Base-by-base conservation (phyloP, 1,140 invertebrate species). In the Cotesia glomerata region DNA sequence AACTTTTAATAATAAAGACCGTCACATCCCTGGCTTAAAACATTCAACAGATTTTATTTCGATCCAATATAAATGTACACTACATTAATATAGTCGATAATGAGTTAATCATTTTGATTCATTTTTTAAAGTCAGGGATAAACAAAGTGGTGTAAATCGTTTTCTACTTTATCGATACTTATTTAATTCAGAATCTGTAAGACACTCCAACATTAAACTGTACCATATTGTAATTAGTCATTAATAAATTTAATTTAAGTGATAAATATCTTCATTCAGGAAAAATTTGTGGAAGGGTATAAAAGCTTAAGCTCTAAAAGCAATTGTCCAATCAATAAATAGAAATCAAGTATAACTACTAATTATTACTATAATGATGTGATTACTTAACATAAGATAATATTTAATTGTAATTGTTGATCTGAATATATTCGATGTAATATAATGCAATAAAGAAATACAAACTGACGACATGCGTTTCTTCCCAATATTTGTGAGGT, bases 181-280 rank as follows among this genome's bases (percentile, higher is more conserved):
- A 61, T 65, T 70, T 63, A 66, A 74, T 74, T 67, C 66, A 18
- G 26, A 36, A 66, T 73, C 7, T 45, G 11, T 2, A 7, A 45
- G 39, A 45, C 39, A 9, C 39, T 7, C 8, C 11, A 45, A 45
- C 62, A 71, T 18, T 39, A 39, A 34, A 34, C 52, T 87, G 85
- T 86, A 86, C 81, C 56, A 87, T 87, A 86, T 83, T 87, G 85
- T 87, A 87, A 87, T 85, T 87, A 87, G 77, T 58, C 68, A 71
- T 86, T 73, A 61, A 77, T 84, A 80, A 85, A 81, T 75, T 68
- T 78, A 77, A 78, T 80, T 51, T 16, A 14, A 54, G 39, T 5
- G 39, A 45, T 5, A 54, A 54, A 54, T n/a, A n/a, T 54, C 52
- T 54, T 54, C 11, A 54, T n/a, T 54, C 4, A 16, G n/a, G 11